Base-by-base conservation (phyloP, 1,140 invertebrate species). In the Palaemon carinicauda region DNA sequence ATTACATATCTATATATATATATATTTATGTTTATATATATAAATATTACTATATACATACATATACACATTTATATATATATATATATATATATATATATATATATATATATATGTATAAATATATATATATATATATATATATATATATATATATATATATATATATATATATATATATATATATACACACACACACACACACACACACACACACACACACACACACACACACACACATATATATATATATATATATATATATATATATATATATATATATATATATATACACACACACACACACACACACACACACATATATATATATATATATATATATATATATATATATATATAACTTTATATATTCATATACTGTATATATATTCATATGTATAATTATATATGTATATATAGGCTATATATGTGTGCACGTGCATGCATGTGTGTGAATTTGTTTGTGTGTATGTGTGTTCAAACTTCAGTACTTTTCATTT, bases 191-290 rank as follows among this genome's bases (percentile, higher is more conserved):
- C 21, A 24, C 29, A 24, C 21, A 24, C 15, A 17, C 21, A 69
- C 29, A 27, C 29, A 69, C 29, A 69, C 29, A 69, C 29, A 65
- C 21, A 19, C 27, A 19, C 27, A 65, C 27, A n/a, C 27, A 12
- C 27, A 65, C 27, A 65, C 27, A 65, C 27, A 17, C 19, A 60
- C 21, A 60, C 21, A 60, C 21, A 60, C 21, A 60, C 21, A 60
- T 60, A 60, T 60, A 60, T 60, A 60, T 60, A 60, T 60, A 60
- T 60, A 60, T 60, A 60, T 60, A 60, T 60, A 60, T 60, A 60
- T 60, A 60, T 60, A 60, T 60, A 60, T 60, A 60, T 60, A 60
- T 60, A 60, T 60, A 60, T 60, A 60, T 60, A 4, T 60, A 60
- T 60, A 60, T 60, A 3, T 60, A 60, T 60, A 60, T 60, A 60